Base-by-base conservation (phyloP, 2,888 invertebrate genomes). In the Branchellion lobata region DNA sequence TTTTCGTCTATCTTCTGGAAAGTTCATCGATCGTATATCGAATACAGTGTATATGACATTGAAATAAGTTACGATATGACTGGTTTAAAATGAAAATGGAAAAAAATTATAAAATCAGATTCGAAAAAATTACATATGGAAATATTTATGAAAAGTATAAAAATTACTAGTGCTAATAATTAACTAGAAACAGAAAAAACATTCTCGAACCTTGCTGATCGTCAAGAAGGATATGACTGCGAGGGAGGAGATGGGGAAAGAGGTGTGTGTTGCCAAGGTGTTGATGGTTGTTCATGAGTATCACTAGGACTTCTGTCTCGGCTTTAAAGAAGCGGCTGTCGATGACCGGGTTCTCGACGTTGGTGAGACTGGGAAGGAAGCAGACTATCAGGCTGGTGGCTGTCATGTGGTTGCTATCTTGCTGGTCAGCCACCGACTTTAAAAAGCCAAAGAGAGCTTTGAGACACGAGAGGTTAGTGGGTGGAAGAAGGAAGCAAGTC, bases 281-380 rank as follows among this genome's bases (percentile, higher is more conserved):
- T n/a, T 57, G 61, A n/a, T 57, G 61, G 61, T 57, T 24, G 61
- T 57, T 57, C 3, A 57, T 57, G n/a, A 57, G 24, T 24, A 57
- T 14, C 5, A 24, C 21, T 3, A 57, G 21, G 61, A 57, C n/a
- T 57, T 57, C 61, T 5, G 21, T n/a, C 5, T 24, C n/a, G 5
- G 5, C n/a, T n/a, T n/a, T 57, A n/a, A 57, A 57, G 21, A 18
- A 5, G 5, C 24, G 21, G 5, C n/a, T n/a, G 21, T 57, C 24
- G 14, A 57, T 3, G 5, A 24, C 61, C 5, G 5, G 11, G n/a
- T 5, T n/a, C 21, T n/a, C n/a, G 3, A 57, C 21, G n/a, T n/a
- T 57, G n/a, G n/a, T n/a, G 61, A 57, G 21, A n/a, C 61, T 18
- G 61, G 61, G 61, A 8, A 57, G 61, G 21, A 57, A 57, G n/a